Evolutionary conservation across 2,113 vertebrate genomes (phyloP).

Genomic region (Mormyrus lacerda): DNA sequence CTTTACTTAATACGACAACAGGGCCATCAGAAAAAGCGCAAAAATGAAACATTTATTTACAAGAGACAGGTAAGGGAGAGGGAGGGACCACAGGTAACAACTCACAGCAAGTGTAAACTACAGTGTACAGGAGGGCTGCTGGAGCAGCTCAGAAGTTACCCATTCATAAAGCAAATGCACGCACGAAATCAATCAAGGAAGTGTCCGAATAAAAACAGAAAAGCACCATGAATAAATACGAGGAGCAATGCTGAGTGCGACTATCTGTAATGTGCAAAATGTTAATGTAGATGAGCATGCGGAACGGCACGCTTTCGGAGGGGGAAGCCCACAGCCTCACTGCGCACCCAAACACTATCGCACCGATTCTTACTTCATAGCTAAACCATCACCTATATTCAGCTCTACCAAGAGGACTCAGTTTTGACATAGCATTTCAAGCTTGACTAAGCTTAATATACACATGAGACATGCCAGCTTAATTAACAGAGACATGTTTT

Average conservation of each 20-base stretch:
- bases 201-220: slow-evolving; percentile 13
- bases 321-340: neutral
- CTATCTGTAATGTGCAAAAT: slow-evolving; percentile 10
- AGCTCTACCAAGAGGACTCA: neutral
- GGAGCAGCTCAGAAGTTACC: neutral
- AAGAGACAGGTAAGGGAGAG: neutral
- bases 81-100: no score
- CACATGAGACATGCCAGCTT: neutral
- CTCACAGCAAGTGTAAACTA: neutral
- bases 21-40: neutral
- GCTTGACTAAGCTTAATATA: slow-evolving; percentile 3
- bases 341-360: neutral
- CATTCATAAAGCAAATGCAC: neutral
- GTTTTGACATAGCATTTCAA: neutral
- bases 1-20: neutral
- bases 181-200: neutral
- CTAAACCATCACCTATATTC: neutral
- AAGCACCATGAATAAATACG: slow-evolving; percentile 9
- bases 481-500: neutral
- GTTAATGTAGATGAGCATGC: neutral
- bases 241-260: neutral
- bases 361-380: neutral
- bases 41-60: slow-evolving; percentile 11
- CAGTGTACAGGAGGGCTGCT: neutral
- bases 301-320: neutral